Base-by-base conservation (phyloP, 2,888 invertebrate genomes). In the Portevinia maculata region DNA sequence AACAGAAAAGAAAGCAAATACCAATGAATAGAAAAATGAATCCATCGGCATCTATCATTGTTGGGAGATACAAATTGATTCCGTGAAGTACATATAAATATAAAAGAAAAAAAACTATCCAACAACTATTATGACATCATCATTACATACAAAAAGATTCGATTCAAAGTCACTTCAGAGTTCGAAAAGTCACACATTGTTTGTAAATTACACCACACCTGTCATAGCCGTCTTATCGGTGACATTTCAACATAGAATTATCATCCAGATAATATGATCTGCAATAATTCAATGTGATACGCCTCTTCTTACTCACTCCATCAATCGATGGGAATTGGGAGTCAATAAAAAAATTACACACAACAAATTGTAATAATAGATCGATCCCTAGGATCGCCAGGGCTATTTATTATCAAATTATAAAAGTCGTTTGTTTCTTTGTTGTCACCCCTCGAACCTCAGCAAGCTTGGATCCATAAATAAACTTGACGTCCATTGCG, bases 401-500 rank as follows among this genome's bases (percentile, higher is more conserved):
- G 59, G 39, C 37, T 46, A 19, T 37, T 55, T 70, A 70, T 75
- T 65, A 81, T 75, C 79, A 75, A 81, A 81, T 81, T 75, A 76
- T n/a, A 75, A 65, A 59, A 65, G 32, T 65, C 74, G 34, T 59
- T 65, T 39, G 9, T 34, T 17, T 19, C 21, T 34, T 21, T n/a
- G n/a, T n/a, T n/a, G n/a, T n/a, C n/a, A n/a, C n/a, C n/a, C n/a
- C n/a, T n/a, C n/a, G n/a, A n/a, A n/a, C n/a, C n/a, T n/a, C n/a
- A n/a, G n/a, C n/a, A n/a, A n/a, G n/a, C n/a, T n/a, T n/a, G n/a
- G 69, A 64, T 69, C 79, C 32, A 79, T 67, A 79, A 73, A 67
- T 24, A 52, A 64, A 70, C 24, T 44, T 57, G 32, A 30, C 52
- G 30, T 39, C 3, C 39, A 28, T 30, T 60, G 19, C n/a, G n/a